Percentiles rank a stretch among this genome's conserved stretches.
Evolutionary conservation across 2,797 vertebrate species (phyloP).

Genomic region (Antennarius maculatus): DNA sequence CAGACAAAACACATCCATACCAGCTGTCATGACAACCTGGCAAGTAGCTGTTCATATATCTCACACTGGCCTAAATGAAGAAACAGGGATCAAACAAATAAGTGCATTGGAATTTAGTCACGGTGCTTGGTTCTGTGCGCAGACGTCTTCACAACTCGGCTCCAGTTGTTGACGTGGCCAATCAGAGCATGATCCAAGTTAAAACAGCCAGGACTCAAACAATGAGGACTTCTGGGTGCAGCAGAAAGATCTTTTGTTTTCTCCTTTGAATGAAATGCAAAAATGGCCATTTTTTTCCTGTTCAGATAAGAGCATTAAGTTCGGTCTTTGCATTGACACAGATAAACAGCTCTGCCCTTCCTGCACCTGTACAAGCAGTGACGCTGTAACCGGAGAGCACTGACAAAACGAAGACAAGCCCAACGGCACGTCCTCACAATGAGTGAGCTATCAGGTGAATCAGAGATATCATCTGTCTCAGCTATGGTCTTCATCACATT

Average conservation of each 20-base stretch:
- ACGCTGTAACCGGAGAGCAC: conserved; percentile 27
- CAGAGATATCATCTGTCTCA: neutral
- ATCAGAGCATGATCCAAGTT: conserved; percentile 17
- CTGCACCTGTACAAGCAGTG: conserved; percentile 52
- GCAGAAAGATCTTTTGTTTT: conserved; percentile 34
- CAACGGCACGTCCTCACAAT: conserved; percentile 21
- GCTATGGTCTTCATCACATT: neutral
- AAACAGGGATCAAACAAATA: no score
- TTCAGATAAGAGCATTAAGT: conserved; percentile 3
- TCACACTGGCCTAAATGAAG: no score
- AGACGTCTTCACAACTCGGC: no score
- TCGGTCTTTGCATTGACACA: conserved; percentile 29
- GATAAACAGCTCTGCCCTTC: conserved; percentile 22
- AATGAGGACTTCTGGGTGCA: conserved; percentile 13
- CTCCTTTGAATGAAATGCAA: conserved; percentile 37
- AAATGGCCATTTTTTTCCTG: conserved; percentile 20
- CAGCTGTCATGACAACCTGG: no score
- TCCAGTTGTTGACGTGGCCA: conserved; percentile 1
- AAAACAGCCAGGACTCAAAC: conserved; percentile 31
- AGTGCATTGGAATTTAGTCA: no score
- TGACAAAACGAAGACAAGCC: conserved; percentile 8
- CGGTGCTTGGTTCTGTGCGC: no score
- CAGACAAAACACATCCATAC: no score
- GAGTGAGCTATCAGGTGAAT: conserved; percentile 1
- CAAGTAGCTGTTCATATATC: no score